Percentiles rank a stretch among this genome's conserved stretches.
Conservation (phyloP, 1,140 invertebrate species). For the Aphis gossypii region DNA sequence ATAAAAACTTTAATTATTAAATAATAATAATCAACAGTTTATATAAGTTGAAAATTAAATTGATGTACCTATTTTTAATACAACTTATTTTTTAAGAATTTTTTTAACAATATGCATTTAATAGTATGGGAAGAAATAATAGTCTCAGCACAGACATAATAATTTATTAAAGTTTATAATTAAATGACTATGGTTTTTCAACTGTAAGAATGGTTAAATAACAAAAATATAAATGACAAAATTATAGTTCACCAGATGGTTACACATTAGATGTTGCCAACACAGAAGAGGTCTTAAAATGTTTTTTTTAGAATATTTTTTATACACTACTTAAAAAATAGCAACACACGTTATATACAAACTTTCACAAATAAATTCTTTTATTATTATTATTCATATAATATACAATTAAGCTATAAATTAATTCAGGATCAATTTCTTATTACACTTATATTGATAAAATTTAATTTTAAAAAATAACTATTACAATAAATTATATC, state of each 20-base stretch:
- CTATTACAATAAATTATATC: neutral
- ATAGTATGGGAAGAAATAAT: neutral
- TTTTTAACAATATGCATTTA: neutral
- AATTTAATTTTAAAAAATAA: neutral
- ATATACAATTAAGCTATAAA: neutral
- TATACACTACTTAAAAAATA: neutral
- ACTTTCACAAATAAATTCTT: neutral
- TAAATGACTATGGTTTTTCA: neutral
- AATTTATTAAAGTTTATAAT: neutral
- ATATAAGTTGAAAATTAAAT: neutral
- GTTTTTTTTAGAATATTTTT: constrained; percentile 33
- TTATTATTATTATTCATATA: neutral
- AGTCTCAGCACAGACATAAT: neutral
- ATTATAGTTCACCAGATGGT: constrained; percentile 25
- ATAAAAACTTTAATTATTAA: neutral
- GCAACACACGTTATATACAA: neutral
- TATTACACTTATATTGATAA: neutral
- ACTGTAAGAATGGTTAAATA: neutral
- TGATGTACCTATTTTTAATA: neutral
- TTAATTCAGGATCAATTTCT: neutral
- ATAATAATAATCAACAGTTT: neutral
- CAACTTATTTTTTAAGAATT: neutral
- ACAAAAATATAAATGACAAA: neutral
- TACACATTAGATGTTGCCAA: constrained; percentile 15
- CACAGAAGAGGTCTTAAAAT: constrained; percentile 13